A percentile compares a stretch with the other conserved stretches of the same genome.
Conservation (phyloP, 2,888 invertebrate genomes). For the Drosophila anomalata region DNA sequence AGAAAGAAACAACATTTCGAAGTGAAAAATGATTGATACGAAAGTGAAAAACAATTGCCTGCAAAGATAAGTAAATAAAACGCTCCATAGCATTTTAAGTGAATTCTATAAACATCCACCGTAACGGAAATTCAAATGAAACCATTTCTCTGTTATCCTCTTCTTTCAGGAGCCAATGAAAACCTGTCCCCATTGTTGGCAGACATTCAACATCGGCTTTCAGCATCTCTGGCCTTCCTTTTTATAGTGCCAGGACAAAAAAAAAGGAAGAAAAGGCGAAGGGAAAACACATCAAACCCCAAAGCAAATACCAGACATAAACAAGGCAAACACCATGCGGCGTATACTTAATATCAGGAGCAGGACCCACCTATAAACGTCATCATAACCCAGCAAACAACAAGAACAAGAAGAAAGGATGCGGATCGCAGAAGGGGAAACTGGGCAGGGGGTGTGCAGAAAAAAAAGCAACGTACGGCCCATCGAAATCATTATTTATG, state of each 20-base stretch:
- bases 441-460: constrained; percentile 13
- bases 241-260: constrained; percentile 21
- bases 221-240: constrained; percentile 22
- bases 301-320: constrained; percentile 45
- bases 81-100: not conserved
- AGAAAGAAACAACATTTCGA: constrained; percentile 82
- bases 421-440: constrained; percentile 9
- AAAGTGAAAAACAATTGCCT: constrained; percentile 3
- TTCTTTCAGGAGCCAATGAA: not conserved
- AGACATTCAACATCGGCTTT: constrained; percentile 33
- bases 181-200: constrained; percentile 26
- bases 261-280: constrained; percentile 1
- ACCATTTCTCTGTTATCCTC: not conserved
- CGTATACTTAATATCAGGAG: constrained; percentile 78
- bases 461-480: constrained; percentile 38
- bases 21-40: constrained; percentile 2
- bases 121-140: not conserved
- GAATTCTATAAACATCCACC: not conserved
- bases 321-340: constrained; percentile 53
- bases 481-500: constrained; percentile 78
- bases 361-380: constrained; percentile 67
- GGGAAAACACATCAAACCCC: constrained; percentile 34
- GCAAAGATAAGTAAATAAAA: not conserved
- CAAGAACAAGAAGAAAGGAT: constrained; percentile 13
- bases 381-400: constrained; percentile 73